Percentiles rank a stretch among this genome's conserved stretches.
phyloP scores from a whole-genome alignment of 2,113 vertebrate genomes.

The Pimephales promelas region DNA sequence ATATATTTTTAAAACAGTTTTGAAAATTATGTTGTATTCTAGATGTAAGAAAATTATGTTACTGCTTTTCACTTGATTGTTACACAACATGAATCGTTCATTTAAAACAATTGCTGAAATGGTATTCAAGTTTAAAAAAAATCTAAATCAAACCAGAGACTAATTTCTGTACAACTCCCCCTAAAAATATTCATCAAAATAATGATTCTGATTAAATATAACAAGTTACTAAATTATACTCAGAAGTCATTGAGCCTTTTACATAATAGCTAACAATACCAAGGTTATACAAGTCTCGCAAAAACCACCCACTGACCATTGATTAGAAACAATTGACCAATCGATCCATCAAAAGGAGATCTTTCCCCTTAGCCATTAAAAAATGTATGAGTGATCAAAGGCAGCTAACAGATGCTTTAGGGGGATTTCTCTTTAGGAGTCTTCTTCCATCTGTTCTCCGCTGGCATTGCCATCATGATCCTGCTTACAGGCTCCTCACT shows the following conservation, averaged over 20 bases:
- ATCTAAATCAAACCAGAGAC: not conserved
- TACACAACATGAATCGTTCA: not conserved
- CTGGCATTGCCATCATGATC: constrained; percentile 60
- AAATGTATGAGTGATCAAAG: constrained; percentile 61
- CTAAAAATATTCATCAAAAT: no score
- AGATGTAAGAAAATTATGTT: not conserved
- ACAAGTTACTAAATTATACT: not conserved
- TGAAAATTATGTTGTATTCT: not conserved
- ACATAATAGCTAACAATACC: not conserved
- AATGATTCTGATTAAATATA: not conserved
- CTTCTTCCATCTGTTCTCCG: constrained; percentile 71
- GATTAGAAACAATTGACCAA: constrained; percentile 33
- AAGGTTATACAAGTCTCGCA: not conserved
- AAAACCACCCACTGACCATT: not conserved
- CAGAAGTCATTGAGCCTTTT: not conserved
- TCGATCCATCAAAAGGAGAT: constrained; percentile 33
- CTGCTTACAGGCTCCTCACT: constrained; percentile 49
- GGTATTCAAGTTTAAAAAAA: not conserved
- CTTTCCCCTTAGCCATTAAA: constrained; percentile 46
- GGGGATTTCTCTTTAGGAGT: constrained; percentile 65
- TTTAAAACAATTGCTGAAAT: not conserved
- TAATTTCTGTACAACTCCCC: no score
- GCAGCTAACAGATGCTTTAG: constrained; percentile 70
- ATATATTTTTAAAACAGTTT: not conserved
- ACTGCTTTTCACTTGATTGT: not conserved